These are phyloP conservation scores for Hemithea aestivaria DNA, from an alignment of 2,888 invertebrate species.

Conservation along the genomic window DNA sequence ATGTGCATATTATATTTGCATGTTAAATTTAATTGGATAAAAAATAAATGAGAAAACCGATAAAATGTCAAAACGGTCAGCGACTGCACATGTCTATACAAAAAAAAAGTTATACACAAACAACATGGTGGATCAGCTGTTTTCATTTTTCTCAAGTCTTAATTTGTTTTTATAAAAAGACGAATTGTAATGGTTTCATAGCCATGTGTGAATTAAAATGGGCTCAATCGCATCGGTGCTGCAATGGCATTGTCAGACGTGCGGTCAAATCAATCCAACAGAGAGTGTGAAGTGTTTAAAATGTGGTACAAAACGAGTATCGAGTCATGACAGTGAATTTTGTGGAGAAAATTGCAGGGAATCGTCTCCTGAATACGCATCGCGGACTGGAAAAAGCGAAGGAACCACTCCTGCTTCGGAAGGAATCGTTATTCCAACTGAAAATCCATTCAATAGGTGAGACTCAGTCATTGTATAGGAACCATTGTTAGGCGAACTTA, in stretches of 20 bases:
- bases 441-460: conserved; percentile 68
- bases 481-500: conserved; percentile 54
- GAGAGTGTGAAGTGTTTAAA: conserved; percentile 90
- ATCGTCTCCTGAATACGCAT: conserved; percentile 66
- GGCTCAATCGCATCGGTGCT: conserved; percentile 96
- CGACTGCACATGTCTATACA: conserved; percentile 2
- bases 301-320: conserved; percentile 85
- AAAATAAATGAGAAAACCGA: conserved; percentile 6
- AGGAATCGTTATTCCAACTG: conserved; percentile 62
- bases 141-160: conserved; percentile 64
- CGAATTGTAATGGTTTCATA: conserved; percentile 73
- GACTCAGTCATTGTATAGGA: conserved; percentile 42
- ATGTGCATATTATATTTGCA: too few species aligned
- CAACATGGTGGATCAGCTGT: conserved; percentile 83
- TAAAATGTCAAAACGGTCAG: background rate
- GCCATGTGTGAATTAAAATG: conserved; percentile 84
- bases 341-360: conserved; percentile 61
- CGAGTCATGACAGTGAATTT: conserved; percentile 76
- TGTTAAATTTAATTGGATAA: too few species aligned
- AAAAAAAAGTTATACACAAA: conserved; percentile 74
- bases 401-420: conserved; percentile 69
- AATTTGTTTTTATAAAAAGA: conserved; percentile 69
- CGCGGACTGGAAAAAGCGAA: conserved; percentile 65
- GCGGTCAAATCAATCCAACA: conserved; percentile 93
- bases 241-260: conserved; percentile 94